phyloP scores from a whole-genome alignment of 2,113 vertebrate species.

The Cinclus mexicanus region DNA sequence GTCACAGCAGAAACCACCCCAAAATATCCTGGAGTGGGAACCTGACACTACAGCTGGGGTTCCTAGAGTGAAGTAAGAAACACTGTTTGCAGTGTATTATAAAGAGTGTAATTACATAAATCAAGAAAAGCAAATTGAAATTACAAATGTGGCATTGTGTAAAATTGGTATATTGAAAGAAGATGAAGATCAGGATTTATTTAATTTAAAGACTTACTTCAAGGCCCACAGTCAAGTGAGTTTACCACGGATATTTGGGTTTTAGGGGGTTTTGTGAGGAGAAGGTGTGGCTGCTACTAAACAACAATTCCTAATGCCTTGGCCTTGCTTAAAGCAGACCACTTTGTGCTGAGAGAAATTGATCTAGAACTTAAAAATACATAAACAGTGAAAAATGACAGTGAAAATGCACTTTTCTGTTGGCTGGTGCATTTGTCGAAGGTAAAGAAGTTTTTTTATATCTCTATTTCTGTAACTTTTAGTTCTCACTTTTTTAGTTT shows the following conservation, averaged over 20 bases:
- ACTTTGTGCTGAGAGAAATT: background rate
- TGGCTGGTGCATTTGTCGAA: background rate
- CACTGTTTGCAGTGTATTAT: background rate
- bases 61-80: background rate
- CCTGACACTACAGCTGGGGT: background rate
- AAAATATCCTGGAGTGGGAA: background rate
- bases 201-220: background rate
- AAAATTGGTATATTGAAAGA: background rate
- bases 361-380: background rate
- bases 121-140: background rate
- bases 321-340: background rate
- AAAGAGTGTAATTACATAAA: background rate
- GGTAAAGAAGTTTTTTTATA: background rate
- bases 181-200: background rate
- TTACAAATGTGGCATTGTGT: rapidly evolving
- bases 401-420: background rate
- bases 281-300: background rate
- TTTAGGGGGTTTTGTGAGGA: background rate
- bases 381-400: background rate
- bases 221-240: background rate
- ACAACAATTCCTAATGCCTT: background rate
- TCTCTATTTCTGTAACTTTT: background rate
- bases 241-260: background rate
- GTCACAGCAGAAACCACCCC: background rate
- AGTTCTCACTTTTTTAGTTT: background rate